phyloP scores from a whole-genome alignment of 2,797 vertebrate genomes.

The Liparis tanakae region DNA sequence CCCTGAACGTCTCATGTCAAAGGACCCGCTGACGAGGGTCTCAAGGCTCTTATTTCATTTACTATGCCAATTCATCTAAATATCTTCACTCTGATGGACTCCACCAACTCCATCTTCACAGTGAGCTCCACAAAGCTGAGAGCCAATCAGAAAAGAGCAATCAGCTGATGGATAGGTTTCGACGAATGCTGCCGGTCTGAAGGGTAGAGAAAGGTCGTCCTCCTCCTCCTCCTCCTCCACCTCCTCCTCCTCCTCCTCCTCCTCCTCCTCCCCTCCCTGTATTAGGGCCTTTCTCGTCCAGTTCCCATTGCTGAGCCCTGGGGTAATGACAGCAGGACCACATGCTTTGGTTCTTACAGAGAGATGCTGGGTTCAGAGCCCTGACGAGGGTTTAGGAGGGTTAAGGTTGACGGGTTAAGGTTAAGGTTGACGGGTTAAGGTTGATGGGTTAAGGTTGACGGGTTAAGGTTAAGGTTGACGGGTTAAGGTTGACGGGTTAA shows the following conservation, averaged over 20 bases:
- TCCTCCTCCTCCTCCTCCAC: neutral
- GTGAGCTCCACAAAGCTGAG: no score
- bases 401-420: conserved; percentile 45
- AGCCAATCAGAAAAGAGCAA: no score
- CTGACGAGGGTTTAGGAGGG: neutral
- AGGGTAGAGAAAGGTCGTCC: conserved; percentile 24
- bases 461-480: no score
- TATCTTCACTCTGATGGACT: no score
- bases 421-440: neutral
- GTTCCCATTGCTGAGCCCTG: conserved; percentile 65
- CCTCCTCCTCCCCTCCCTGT: conserved; percentile 12
- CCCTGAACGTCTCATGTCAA: neutral
- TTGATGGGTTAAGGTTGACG: conserved; percentile 52
- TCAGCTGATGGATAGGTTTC: no score
- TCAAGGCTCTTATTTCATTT: no score
- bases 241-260: conserved; percentile 1
- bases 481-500: conserved; percentile 42
- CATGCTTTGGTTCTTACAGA: neutral
- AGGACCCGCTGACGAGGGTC: neutral
- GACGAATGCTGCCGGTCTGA: conserved; percentile 1
- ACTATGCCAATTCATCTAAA: no score
- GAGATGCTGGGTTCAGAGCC: neutral
- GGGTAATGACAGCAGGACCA: conserved; percentile 71
- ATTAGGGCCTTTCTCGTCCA: conserved; percentile 67
- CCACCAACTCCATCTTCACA: no score